Conservation (phyloP, 2,797 vertebrate genomes). For the Aphelocoma californica region DNA sequence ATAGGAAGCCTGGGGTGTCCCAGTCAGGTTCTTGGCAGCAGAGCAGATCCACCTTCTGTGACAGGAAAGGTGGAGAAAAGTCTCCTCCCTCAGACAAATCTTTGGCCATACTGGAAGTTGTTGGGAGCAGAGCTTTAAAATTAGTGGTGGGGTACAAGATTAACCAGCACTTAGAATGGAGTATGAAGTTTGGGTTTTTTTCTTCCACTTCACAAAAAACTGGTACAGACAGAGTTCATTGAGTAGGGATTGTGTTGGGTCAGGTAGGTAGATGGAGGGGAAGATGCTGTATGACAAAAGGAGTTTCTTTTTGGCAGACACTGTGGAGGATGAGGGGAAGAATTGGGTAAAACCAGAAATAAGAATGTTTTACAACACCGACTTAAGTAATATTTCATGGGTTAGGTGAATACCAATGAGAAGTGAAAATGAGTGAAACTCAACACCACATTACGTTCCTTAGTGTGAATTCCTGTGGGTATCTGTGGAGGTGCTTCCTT, state of each 20-base stretch:
- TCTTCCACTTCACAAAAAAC: neutral
- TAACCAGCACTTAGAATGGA: neutral
- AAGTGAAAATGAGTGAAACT: neutral
- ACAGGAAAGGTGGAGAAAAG: neutral
- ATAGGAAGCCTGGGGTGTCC: fast-evolving
- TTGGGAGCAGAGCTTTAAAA: neutral
- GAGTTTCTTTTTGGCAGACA: neutral
- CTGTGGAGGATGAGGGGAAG: fast-evolving
- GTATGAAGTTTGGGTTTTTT: fast-evolving
- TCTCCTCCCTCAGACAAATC: neutral
- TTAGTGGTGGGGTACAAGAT: neutral
- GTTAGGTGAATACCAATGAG: neutral
- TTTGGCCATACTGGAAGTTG: neutral
- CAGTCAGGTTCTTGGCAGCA: neutral
- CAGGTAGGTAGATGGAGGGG: neutral
- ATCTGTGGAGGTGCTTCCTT: neutral
- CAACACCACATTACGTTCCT: neutral
- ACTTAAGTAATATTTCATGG: neutral
- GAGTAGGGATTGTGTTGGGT: neutral
- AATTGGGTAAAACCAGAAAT: neutral
- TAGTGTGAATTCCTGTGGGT: neutral
- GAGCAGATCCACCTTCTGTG: neutral
- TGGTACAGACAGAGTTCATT: neutral
- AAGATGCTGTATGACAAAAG: neutral
- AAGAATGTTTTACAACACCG: neutral